A percentile compares a stretch with the other conserved stretches of the same genome.
Conservation (phyloP, 2,797 vertebrate genomes). For the Orientallactaga sibirica region DNA sequence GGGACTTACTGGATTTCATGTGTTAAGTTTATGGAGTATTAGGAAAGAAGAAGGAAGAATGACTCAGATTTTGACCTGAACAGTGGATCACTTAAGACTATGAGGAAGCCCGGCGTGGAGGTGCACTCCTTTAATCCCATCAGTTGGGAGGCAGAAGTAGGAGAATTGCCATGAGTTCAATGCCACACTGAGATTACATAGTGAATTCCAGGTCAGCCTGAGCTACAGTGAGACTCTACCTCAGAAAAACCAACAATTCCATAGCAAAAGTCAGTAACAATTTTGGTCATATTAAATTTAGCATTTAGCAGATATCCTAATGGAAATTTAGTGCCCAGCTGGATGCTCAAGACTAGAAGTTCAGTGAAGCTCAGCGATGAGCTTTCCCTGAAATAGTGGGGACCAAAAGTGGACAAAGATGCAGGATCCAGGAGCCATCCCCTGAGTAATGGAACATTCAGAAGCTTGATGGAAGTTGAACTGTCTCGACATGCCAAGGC, state of each 20-base stretch:
- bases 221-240: no score
- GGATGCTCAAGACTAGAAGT: background rate
- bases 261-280: background rate
- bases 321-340: constrained; percentile 2
- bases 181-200: no score
- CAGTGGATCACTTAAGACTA: background rate
- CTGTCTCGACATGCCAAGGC: background rate
- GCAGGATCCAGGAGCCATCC: background rate
- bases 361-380: background rate
- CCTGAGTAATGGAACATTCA: background rate
- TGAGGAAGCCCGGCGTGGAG: background rate
- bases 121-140: no score
- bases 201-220: no score
- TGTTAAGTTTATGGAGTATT: background rate
- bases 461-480: background rate
- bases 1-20: background rate
- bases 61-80: background rate
- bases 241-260: background rate
- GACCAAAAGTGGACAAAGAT: background rate
- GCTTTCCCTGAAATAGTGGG: background rate
- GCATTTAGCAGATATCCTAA: background rate
- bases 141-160: no score
- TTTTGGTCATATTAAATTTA: background rate
- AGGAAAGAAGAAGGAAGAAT: background rate
- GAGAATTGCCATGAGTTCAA: no score